Percentiles rank a stretch among this genome's conserved stretches.
phyloP scores from a whole-genome alignment of 2,888 invertebrate species.

The Metacarcinus magister region DNA sequence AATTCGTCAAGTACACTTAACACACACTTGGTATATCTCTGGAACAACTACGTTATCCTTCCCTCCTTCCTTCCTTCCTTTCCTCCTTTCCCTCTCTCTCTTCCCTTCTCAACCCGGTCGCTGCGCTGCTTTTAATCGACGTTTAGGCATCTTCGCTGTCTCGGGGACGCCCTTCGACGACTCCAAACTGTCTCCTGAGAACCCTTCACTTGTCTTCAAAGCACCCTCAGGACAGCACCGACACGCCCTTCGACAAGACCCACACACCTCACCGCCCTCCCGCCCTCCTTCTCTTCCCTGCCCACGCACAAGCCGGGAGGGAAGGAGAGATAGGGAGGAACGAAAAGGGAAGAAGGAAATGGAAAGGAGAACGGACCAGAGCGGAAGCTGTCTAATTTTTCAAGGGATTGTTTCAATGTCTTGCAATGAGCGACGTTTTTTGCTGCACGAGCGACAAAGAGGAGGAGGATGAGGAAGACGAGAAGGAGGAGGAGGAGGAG shows the following conservation, averaged over 20 bases:
- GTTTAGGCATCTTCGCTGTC: slow-evolving; percentile 9
- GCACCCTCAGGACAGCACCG: background rate
- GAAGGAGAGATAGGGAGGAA: background rate
- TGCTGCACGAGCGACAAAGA: background rate
- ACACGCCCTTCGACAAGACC: background rate
- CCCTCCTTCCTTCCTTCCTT: background rate
- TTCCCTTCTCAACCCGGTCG: background rate
- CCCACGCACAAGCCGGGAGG: background rate
- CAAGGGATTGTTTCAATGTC: slow-evolving; percentile 13
- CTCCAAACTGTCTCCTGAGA: background rate
- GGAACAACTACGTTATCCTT: background rate
- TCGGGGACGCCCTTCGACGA: background rate
- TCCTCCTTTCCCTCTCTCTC: background rate
- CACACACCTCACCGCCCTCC: background rate
- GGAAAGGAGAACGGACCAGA: background rate
- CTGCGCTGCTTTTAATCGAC: background rate
- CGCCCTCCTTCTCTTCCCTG: background rate
- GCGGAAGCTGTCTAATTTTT: slow-evolving; percentile 40
- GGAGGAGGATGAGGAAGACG: background rate
- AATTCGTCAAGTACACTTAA: no score
- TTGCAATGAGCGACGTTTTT: background rate
- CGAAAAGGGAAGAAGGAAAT: background rate
- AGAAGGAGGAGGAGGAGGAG: background rate
- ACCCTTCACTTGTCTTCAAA: slow-evolving; percentile 8
- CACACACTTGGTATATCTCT: background rate